Percentiles rank a stretch among this genome's conserved stretches.
Conservation (phyloP, 2,797 vertebrate species). For the Mormyrops boulengeri region DNA sequence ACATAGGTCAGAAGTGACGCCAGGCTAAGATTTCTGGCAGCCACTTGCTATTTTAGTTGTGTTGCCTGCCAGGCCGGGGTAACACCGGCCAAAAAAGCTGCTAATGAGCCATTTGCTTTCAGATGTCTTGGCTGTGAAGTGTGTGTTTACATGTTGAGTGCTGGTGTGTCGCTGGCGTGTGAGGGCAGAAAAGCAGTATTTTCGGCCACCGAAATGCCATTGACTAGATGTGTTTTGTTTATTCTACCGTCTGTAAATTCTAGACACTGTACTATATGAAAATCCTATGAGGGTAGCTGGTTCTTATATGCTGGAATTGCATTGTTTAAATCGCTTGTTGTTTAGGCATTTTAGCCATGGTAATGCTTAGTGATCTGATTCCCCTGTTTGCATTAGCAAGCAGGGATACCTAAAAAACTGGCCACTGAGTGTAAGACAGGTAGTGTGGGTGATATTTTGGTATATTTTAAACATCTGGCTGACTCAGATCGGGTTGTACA, state of each 20-base stretch:
- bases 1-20: constrained; percentile 31
- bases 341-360: background rate
- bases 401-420: background rate
- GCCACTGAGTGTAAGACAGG: background rate
- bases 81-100: constrained; percentile 33
- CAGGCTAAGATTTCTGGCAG: constrained; percentile 75
- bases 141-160: constrained; percentile 36
- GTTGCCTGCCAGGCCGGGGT: constrained; percentile 56
- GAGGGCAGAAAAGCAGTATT: background rate
- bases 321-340: background rate
- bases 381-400: background rate
- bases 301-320: background rate
- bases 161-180: constrained; percentile 16
- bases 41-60: constrained; percentile 62
- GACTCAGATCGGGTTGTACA: background rate
- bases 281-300: background rate
- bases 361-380: background rate
- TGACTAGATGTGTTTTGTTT: background rate
- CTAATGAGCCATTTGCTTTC: constrained; percentile 17
- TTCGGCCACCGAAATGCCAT: background rate
- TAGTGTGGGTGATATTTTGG: background rate
- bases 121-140: constrained; percentile 7
- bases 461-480: background rate
- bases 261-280: background rate
- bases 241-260: background rate